Evolutionary conservation across 1,140 invertebrate genomes (phyloP), one percentile per base, ranked within the genome.

Genomic region (Elymnias hypermnestra): DNA sequence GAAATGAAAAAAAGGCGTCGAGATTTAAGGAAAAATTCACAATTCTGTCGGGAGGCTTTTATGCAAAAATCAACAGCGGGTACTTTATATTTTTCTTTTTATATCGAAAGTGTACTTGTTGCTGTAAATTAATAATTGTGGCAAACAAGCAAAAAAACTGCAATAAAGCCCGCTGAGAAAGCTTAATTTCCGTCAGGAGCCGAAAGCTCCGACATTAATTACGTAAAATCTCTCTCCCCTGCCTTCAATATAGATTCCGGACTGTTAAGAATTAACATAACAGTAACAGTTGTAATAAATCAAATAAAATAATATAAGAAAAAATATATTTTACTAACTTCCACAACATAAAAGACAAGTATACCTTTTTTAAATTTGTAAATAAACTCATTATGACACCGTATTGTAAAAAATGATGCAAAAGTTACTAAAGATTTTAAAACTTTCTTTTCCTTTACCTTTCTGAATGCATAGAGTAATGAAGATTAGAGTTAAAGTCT

Each of bases 131-230:
- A 70, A 70, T 75, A 67, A 72, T n/a, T 65, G 72, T 65, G 5
- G 17, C 17, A 36, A 36, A 17, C 19, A 19, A 66, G 71, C 69
- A 74, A 74, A n/a, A n/a, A 77, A 77, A 77, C 44, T 74, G 71
- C 67, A 77, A 74, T 77, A 74, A 73, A 72, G 57, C 71, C 71
- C 57, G 73, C 66, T 67, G 65, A 67, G 63, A 65, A 66, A 68
- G 64, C 67, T 72, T 72, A 74, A 72, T 77, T 72, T 72, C 65
- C 69, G 58, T 44, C 57, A 53, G 38, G 50, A 56, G 54, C 58
- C 53, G 49, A 66, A 60, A 59, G 51, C 60, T 48, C 63, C 69
- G 58, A 64, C 58, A 77, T 77, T 71, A 67, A 74, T 72, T 71
- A 74, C 64, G 54, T 40, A 43, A 71, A 64, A 72, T 67, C 57